A percentile compares a stretch with the other conserved stretches of the same genome.
These are phyloP conservation scores for Saturnia japonica DNA, from an alignment of 2,888 invertebrate genomes.

Conservation along the genomic window DNA sequence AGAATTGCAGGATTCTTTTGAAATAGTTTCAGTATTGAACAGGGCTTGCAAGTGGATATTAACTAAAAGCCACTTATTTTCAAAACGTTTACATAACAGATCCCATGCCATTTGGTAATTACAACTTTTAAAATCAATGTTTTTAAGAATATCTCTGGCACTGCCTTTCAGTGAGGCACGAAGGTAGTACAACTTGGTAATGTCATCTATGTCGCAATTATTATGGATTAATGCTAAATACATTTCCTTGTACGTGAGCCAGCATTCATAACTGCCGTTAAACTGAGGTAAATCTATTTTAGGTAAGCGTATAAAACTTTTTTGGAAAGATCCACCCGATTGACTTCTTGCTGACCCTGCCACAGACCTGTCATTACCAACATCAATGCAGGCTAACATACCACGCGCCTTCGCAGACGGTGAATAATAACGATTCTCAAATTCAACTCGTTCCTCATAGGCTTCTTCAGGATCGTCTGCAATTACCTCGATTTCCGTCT, in stretches of 20 bases:
- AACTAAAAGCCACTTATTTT: slow-evolving; percentile 32
- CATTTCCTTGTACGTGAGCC: slow-evolving; percentile 16
- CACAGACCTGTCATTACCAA: not conserved
- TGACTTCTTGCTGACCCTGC: not conserved
- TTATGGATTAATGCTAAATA: slow-evolving; percentile 14
- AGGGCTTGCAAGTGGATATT: slow-evolving; percentile 33
- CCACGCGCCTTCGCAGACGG: not conserved
- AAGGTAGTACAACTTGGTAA: slow-evolving; percentile 22
- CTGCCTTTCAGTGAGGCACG: slow-evolving; percentile 13
- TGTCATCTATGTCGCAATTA: slow-evolving; percentile 17
- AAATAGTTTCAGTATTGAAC: slow-evolving; percentile 29
- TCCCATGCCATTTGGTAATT: slow-evolving; percentile 33
- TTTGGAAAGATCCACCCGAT: not conserved
- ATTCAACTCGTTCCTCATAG: not conserved
- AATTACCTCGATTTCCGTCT: not conserved
- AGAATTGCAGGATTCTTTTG: slow-evolving; percentile 29
- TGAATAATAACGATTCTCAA: not conserved
- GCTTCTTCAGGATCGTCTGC: not conserved
- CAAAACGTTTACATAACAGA: slow-evolving; percentile 31
- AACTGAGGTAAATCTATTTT: slow-evolving; percentile 13
- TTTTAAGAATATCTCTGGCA: slow-evolving; percentile 16
- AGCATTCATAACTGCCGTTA: slow-evolving; percentile 15
- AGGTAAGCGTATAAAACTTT: slow-evolving; percentile 2
- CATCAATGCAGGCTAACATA: not conserved
- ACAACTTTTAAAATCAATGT: slow-evolving; percentile 15